These are phyloP conservation scores for Temnothorax nylanderi DNA, from an alignment of 1,140 invertebrate genomes.

Conservation along the genomic window DNA sequence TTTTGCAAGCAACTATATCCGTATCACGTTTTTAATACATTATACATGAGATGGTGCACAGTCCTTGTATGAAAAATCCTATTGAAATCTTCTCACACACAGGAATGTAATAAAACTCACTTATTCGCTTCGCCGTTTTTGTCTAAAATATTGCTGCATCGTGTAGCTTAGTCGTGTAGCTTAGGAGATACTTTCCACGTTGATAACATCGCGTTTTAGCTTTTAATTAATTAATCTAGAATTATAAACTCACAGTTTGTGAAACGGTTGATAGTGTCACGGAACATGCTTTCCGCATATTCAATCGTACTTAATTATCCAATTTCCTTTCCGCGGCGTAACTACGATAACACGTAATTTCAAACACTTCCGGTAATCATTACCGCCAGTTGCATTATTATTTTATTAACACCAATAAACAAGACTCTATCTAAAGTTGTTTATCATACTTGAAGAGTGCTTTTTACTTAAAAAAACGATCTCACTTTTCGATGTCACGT, in stretches of 20 bases:
- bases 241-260: background rate
- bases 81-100: background rate
- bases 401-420: constrained; percentile 26
- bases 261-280: background rate
- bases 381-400: constrained; percentile 2
- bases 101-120: background rate
- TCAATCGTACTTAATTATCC: constrained; percentile 30
- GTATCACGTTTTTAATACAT: constrained; percentile 3
- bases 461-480: too few species aligned
- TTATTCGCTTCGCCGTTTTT: background rate
- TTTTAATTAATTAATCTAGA: constrained; percentile 12
- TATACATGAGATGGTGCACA: background rate
- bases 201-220: background rate
- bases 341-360: constrained; percentile 13
- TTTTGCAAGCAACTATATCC: background rate
- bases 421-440: background rate
- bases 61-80: background rate
- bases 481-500: background rate
- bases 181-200: background rate
- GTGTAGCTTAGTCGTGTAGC: background rate
- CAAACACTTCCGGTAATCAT: constrained; percentile 33
- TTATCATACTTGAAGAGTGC: background rate
- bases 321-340: background rate
- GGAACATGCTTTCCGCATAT: background rate
- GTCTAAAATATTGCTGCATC: background rate